These are phyloP conservation scores for Protobothrops mucrosquamatus DNA, from an alignment of 2,113 vertebrate genomes.

Conservation along the genomic window DNA sequence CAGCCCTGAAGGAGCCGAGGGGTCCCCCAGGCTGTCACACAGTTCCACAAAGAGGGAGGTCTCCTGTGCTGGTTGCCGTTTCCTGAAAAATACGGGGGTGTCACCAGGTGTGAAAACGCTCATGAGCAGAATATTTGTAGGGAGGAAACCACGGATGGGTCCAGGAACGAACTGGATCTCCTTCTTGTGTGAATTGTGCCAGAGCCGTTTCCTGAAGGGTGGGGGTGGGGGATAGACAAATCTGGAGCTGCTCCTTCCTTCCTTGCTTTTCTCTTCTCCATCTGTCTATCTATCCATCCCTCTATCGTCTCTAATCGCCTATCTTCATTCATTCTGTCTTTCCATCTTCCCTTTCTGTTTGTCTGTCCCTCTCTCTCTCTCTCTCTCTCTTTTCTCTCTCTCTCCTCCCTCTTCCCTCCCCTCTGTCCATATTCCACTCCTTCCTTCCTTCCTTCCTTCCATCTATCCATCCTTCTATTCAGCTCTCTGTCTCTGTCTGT, in stretches of 20 bases:
- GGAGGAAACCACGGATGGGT: background rate
- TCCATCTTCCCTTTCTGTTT: background rate
- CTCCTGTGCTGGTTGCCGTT: background rate
- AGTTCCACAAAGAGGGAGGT: background rate
- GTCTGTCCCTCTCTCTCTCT: background rate
- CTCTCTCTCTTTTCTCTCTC: background rate
- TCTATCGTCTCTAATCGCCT: background rate
- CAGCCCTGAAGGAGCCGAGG: background rate
- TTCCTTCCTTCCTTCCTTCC: background rate
- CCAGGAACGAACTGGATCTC: too few species aligned
- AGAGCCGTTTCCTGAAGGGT: background rate
- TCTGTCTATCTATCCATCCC: too few species aligned
- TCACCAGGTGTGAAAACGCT: background rate
- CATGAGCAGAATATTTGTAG: too few species aligned
- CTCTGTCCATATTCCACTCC: background rate
- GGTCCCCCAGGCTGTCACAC: background rate
- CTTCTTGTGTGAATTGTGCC: background rate
- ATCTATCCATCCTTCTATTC: background rate
- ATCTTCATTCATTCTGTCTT: background rate
- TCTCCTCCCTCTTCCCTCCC: too few species aligned
- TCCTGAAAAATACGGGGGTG: background rate
- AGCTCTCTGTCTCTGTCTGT: too few species aligned
- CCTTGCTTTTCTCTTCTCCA: background rate
- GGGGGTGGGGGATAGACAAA: background rate
- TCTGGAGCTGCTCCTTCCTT: background rate